Evolutionary conservation across 2,797 vertebrate species (phyloP).

Genomic region (Lepilemur septentrionalis): DNA sequence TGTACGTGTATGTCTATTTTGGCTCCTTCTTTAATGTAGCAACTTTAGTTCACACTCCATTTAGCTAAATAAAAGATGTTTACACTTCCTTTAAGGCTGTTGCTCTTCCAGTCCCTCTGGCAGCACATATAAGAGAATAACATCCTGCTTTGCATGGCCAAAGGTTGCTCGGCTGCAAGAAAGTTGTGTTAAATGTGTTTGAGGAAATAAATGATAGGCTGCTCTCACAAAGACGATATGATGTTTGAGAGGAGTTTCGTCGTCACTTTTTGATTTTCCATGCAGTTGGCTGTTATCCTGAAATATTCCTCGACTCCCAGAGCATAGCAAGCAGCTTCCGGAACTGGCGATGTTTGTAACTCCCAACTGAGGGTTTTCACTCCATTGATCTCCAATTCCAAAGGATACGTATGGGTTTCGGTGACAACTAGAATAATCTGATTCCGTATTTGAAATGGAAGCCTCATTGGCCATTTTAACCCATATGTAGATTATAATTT

Average conservation of each 20-base stretch:
- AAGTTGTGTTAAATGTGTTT: neutral
- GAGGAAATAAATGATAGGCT: slow-evolving; percentile 34
- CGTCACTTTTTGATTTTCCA: slow-evolving; percentile 31
- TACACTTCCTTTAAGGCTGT: slow-evolving; percentile 51
- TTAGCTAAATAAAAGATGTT: slow-evolving; percentile 72
- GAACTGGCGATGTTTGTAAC: neutral
- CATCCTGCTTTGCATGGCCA: slow-evolving; percentile 46
- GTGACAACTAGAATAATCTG: neutral
- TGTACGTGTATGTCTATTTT: neutral
- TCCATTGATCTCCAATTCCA: neutral
- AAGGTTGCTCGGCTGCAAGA: slow-evolving; percentile 6
- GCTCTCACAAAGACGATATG: neutral
- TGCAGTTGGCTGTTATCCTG: neutral
- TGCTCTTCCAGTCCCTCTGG: slow-evolving; percentile 59
- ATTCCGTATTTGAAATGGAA: neutral
- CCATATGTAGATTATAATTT: neutral
- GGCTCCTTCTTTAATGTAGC: slow-evolving; percentile 38
- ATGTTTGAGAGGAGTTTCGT: neutral
- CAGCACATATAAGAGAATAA: slow-evolving; percentile 58
- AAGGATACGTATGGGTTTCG: neutral
- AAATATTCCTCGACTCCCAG: neutral
- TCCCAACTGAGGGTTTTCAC: neutral
- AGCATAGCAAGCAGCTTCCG: neutral
- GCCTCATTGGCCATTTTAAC: neutral
- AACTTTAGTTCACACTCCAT: slow-evolving; percentile 57